Percentiles rank a stretch among this genome's conserved stretches.
Evolutionary conservation across 2,113 vertebrate species (phyloP).

Genomic region (Pteronura brasiliensis): DNA sequence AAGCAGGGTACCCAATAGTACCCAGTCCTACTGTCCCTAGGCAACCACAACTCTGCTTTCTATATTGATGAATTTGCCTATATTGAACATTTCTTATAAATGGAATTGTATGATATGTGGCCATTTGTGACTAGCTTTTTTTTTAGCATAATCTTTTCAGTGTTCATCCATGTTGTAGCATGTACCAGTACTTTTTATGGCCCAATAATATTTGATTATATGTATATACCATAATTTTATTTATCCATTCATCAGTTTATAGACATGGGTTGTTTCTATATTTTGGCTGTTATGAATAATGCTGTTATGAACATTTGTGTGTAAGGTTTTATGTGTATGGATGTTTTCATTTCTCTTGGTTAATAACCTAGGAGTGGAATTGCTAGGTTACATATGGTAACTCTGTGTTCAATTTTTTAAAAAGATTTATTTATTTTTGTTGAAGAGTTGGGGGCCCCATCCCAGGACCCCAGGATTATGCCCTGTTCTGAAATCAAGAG

Average conservation of each 20-base stretch:
- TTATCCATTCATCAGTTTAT: background rate
- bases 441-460: too few relatives aligned
- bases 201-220: background rate
- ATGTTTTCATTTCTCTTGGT: constrained; percentile 29
- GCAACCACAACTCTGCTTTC: background rate
- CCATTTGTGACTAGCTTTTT: background rate
- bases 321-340: background rate
- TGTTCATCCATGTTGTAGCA: background rate
- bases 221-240: background rate
- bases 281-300: background rate
- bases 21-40: background rate
- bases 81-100: background rate
- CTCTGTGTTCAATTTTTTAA: background rate
- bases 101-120: background rate
- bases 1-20: background rate
- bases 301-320: background rate
- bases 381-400: background rate
- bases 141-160: background rate
- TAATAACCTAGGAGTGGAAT: background rate
- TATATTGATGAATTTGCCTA: background rate
- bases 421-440: too few relatives aligned
- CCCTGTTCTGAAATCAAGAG: too few relatives aligned
- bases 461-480: too few relatives aligned
- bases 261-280: background rate
- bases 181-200: background rate